Percentiles rank a stretch among this genome's conserved stretches.
These are phyloP conservation scores for Microtus ochrogaster DNA, from an alignment of 2,113 vertebrate genomes.

Conservation along the genomic window DNA sequence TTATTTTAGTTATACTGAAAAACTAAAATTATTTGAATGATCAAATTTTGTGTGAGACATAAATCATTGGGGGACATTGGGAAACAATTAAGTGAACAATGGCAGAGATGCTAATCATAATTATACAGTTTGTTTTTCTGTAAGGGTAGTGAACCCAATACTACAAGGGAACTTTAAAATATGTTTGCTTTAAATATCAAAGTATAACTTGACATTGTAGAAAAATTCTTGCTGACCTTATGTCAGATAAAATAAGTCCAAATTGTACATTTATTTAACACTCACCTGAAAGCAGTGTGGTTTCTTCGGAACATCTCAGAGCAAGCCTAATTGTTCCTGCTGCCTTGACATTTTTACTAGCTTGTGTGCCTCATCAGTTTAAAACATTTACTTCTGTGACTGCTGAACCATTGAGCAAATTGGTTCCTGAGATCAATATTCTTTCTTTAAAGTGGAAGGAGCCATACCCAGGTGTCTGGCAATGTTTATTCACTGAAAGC, in stretches of 20 bases:
- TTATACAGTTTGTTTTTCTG: not conserved
- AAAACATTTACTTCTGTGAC: slow-evolving; percentile 75
- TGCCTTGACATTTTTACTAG: slow-evolving; percentile 71
- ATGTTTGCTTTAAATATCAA: not conserved
- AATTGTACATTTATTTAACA: slow-evolving; percentile 53
- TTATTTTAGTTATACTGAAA: not conserved
- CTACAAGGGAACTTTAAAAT: not conserved
- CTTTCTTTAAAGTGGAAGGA: slow-evolving; percentile 60
- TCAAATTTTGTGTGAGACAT: not conserved
- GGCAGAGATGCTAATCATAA: not conserved
- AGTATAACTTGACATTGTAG: not conserved
- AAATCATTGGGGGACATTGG: not conserved
- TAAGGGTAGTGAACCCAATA: not conserved
- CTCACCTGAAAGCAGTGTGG: not conserved
- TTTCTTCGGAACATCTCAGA: slow-evolving; percentile 47
- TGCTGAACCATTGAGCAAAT: slow-evolving; percentile 71
- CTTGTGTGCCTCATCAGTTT: slow-evolving; percentile 69
- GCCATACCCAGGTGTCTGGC: slow-evolving; percentile 67
- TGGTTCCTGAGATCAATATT: slow-evolving; percentile 75
- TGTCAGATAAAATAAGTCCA: not conserved
- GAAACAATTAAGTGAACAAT: slow-evolving; percentile 12
- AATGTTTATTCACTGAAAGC: slow-evolving; percentile 69
- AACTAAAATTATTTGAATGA: not conserved
- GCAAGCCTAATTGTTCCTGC: slow-evolving; percentile 63
- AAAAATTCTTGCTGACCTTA: not conserved